Conservation (phyloP, 2,797 vertebrate genomes). For the Rachycentron canadum region DNA sequence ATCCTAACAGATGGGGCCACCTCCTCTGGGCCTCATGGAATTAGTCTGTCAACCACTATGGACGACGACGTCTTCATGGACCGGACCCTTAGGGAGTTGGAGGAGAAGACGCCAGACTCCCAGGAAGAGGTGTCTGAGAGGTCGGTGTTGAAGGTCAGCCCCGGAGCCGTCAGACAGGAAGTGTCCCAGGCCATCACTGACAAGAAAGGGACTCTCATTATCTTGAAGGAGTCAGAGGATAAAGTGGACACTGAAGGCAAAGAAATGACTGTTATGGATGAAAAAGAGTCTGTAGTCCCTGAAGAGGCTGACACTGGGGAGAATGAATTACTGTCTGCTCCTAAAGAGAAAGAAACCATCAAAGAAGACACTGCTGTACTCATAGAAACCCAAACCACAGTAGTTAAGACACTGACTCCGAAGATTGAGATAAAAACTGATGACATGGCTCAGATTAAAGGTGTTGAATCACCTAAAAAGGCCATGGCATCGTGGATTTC, state of each 20-base stretch:
- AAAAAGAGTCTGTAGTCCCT: constrained; percentile 17
- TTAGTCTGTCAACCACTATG: constrained; percentile 78
- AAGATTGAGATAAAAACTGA: constrained; percentile 66
- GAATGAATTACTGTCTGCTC: constrained; percentile 7
- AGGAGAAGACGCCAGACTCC: constrained; percentile 72
- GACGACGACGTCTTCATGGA: constrained; percentile 89
- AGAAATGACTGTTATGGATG: constrained; percentile 16
- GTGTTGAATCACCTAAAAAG: constrained; percentile 74
- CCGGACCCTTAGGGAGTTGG: constrained; percentile 81
- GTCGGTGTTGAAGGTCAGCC: constrained; percentile 78
- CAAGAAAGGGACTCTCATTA: constrained; percentile 86
- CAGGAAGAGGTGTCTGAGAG: constrained; percentile 80
- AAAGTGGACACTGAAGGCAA: constrained; percentile 32
- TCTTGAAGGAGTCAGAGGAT: constrained; percentile 89
- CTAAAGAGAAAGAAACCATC: constrained; percentile 31
- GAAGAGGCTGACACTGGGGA: constrained; percentile 26
- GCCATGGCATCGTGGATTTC: constrained; percentile 81
- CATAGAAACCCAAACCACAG: constrained; percentile 18
- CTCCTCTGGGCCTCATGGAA: constrained; percentile 77
- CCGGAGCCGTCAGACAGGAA: constrained; percentile 84
- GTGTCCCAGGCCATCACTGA: constrained; percentile 86
- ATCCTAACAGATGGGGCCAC: constrained; percentile 86
- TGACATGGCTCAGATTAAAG: constrained; percentile 59
- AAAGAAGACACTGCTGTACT: constrained; percentile 28
- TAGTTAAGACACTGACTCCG: constrained; percentile 23